Evolutionary conservation across 2,113 vertebrate genomes (phyloP).

Genomic region (Tor tambroides): DNA sequence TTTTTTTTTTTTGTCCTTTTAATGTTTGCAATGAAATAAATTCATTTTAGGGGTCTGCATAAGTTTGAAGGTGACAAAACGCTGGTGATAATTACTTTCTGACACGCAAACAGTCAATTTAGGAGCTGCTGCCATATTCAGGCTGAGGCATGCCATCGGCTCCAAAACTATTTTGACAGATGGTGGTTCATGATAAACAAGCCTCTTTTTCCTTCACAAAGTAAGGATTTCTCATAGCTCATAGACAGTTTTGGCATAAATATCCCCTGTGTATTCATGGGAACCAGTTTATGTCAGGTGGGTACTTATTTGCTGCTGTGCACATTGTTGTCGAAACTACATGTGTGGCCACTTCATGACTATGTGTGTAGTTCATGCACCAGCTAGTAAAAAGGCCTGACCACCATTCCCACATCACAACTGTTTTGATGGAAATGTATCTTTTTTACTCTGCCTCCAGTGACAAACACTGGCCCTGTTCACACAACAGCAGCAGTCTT

Average conservation of each 20-base stretch:
- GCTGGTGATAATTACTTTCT: conserved; percentile 52
- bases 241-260: conserved; percentile 46
- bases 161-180: conserved; percentile 66
- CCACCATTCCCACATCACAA: neutral
- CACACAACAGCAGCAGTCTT: neutral
- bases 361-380: neutral
- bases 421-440: conserved; percentile 1
- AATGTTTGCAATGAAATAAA: neutral
- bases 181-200: conserved; percentile 64
- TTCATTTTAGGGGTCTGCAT: conserved; percentile 10
- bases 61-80: conserved; percentile 32
- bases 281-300: conserved; percentile 27
- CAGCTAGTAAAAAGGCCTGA: neutral
- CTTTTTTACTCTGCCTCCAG: neutral
- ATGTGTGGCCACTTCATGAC: neutral
- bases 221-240: conserved; percentile 61
- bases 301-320: conserved; percentile 37
- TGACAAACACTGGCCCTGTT: neutral
- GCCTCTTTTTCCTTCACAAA: conserved; percentile 48
- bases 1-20: neutral
- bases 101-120: conserved; percentile 48
- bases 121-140: conserved; percentile 52
- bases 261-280: conserved; percentile 47
- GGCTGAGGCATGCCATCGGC: conserved; percentile 57
- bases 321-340: conserved; percentile 23